phyloP scores from a whole-genome alignment of 1,140 invertebrate genomes.

The Aporrectodea caliginosa region DNA sequence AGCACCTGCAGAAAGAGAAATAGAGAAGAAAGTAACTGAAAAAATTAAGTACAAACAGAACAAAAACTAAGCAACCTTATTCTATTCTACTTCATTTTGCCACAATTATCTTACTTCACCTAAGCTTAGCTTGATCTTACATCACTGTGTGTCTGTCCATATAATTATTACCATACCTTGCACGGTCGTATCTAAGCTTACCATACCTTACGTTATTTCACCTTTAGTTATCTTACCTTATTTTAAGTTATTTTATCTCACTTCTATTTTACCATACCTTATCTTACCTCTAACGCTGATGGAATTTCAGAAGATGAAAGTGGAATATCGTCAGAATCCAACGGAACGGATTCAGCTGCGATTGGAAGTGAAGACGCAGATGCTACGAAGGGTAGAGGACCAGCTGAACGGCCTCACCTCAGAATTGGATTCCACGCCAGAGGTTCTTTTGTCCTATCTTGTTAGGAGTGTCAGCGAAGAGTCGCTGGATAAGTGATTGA shows the following conservation, averaged over 20 bases:
- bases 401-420: not conserved
- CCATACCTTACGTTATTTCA: not conserved
- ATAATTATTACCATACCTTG: not conserved
- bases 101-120: too few relatives aligned
- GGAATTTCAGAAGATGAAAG: constrained; percentile 8
- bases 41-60: too few relatives aligned
- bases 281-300: constrained; percentile 26
- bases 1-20: too few relatives aligned
- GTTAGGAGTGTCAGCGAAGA: too few relatives aligned
- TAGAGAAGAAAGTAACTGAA: too few relatives aligned
- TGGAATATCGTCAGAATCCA: not conserved
- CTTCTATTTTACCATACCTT: not conserved
- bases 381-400: constrained; percentile 5
- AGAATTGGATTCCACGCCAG: too few relatives aligned
- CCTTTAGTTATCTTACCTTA: not conserved
- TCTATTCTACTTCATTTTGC: too few relatives aligned
- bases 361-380: constrained; percentile 9
- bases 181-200: not conserved
- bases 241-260: not conserved
- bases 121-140: not conserved
- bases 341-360: not conserved
- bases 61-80: too few relatives aligned
- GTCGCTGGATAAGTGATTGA: too few relatives aligned
- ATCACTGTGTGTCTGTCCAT: not conserved
- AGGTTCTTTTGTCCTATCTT: too few relatives aligned